A percentile compares a stretch with the other conserved stretches of the same genome.
phyloP scores from a whole-genome alignment of 2,888 invertebrate genomes.

The Mongoloraphidia duomilia region DNA sequence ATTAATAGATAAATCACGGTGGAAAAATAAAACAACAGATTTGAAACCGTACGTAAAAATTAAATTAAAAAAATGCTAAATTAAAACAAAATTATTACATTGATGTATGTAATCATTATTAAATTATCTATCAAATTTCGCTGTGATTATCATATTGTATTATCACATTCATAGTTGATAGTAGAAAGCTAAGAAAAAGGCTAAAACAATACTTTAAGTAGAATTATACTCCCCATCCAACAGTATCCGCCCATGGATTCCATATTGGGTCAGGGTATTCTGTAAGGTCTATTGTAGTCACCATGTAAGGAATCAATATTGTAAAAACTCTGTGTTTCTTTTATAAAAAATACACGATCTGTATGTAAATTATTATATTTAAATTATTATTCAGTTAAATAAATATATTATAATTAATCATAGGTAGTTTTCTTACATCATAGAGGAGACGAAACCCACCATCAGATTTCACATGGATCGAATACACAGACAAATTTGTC shows the following conservation, averaged over 20 bases:
- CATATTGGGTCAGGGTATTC: neutral
- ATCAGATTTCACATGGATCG: no score
- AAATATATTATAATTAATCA: no score
- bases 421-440: no score
- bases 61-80: neutral
- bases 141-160: slow-evolving; percentile 1
- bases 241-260: neutral
- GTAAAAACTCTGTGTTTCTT: neutral
- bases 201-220: neutral
- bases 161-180: neutral
- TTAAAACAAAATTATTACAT: neutral
- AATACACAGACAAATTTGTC: no score
- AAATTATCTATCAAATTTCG: slow-evolving; percentile 4
- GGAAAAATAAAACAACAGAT: no score
- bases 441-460: no score
- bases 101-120: neutral
- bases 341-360: neutral
- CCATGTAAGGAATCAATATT: neutral
- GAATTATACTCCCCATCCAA: neutral
- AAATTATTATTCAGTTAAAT: no score
- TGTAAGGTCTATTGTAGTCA: neutral
- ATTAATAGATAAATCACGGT: no score
- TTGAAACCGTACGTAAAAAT: neutral
- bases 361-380: no score
- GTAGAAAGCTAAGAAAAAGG: neutral